Base-by-base conservation (phyloP, 2,888 invertebrate species). In the Griposia aprilina region DNA sequence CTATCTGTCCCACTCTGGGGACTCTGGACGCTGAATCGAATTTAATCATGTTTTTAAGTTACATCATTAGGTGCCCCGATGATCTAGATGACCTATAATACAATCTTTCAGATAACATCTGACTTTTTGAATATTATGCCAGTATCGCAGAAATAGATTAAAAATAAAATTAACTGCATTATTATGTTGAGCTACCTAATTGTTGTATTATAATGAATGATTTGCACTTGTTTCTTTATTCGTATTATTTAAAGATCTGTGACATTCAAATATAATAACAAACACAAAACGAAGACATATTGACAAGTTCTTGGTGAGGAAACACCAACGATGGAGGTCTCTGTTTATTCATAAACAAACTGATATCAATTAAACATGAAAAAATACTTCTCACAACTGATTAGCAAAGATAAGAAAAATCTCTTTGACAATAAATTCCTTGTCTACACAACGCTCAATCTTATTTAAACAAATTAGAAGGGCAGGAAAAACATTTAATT, bases 401-500 rank as follows among this genome's bases (percentile, higher is more conserved):
- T 84, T 36, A 67, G 10, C 74, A 52, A 52, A 41, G 41, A 73
- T 75, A 82, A 67, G 63, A 36, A 71, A 57, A 60, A 75, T 52
- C 23, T 66, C 52, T 66, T 59, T n/a, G 45, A 59, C 68, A 73
- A 69, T 52, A 67, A 57, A 60, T 67, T 41, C n/a, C 36, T 67
- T 82, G 83, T 65, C 52, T 74, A 17, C 50, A 80, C 80, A 75
- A 71, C 50, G 57, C 73, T 82, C 63, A 77, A 77, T 78, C 74
- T 83, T 87, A 81, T 84, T 78, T 82, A 76, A 80, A 90, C 83
- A 84, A 87, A 86, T 87, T 87, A 84, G 83, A 84, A 85, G 80
- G 81, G 76, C 76, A 71, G 83, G 83, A 86, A 88, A 87, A 89
- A 89, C 84, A 85, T 89, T 90, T 90, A 89, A 90, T 95, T 95